A percentile compares a stretch with the other conserved stretches of the same genome.
Evolutionary conservation across 2,797 vertebrate species (phyloP).

Genomic region (Mus minutoides): DNA sequence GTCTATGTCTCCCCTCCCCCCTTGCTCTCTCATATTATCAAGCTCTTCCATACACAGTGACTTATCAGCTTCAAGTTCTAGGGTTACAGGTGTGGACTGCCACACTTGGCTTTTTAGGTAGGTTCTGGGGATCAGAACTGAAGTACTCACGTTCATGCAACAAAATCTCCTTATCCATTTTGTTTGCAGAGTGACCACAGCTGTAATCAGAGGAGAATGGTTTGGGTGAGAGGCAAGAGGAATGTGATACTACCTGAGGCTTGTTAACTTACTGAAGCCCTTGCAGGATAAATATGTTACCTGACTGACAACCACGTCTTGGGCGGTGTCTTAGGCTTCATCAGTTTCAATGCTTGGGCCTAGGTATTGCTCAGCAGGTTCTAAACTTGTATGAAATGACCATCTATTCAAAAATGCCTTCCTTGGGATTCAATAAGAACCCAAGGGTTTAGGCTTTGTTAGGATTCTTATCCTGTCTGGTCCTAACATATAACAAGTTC

Average conservation of each 20-base stretch:
- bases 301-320: neutral
- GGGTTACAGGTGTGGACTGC: neutral
- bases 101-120: neutral
- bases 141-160: neutral
- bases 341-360: neutral
- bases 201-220: neutral
- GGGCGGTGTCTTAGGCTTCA: neutral
- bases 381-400: neutral
- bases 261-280: neutral
- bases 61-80: neutral
- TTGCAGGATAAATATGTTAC: neutral
- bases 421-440: neutral
- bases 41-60: neutral
- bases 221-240: neutral
- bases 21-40: neutral
- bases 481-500: neutral
- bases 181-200: neutral
- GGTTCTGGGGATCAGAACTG: neutral
- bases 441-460: too few species aligned
- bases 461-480: neutral
- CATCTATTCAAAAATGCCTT: neutral
- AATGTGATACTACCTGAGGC: neutral
- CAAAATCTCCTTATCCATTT: conserved; percentile 29
- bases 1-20: too few species aligned
- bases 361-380: neutral